Evolutionary conservation across 30 jellyfish, hydroid and myxozoan species (phyloP), one percentile per base, ranked within the genome.

Genomic region (Chrysaora quinquecirrha): DNA sequence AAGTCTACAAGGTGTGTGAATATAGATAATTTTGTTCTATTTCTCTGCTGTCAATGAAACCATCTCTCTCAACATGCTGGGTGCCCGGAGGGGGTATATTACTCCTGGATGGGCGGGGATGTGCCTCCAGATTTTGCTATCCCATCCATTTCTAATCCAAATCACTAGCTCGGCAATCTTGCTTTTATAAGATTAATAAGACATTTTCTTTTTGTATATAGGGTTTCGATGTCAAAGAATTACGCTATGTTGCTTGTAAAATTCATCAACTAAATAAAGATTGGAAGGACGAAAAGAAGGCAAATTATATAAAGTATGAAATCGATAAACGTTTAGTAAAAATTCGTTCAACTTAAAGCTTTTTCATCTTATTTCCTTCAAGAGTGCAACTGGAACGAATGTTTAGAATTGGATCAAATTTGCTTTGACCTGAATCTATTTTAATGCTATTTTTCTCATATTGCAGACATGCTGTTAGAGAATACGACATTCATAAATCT

Each of bases 261-360:
- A 89, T 95, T 71, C 99, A 95, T 69, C 99, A 95, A 68, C 85
- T 95, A 23, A 95, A 95, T 58, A 89, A 89, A 64, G 97, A 95
- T 34, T 95, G 99, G 99, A 95, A 89, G 56, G 99, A 95, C 50
- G 99, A 89, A 71, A 95, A 95, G 87, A 95, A 95, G 75, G 97
- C 97, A 1, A 95, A 95, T 63, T 95, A 89, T 61, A 90, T 95
- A 70, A 95, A 90, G 99, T 95, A 89, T 46, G 96, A 0, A 27
- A 1, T 72, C 27, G 2, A 19, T 32, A 14, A 46, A 19, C 33
- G 77, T 71, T 71, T 10, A 14, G 62, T 48, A 48, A 11, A n/a
- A 48, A 11, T 48, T 11, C 62, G 62, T n/a, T 12, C 62, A 11
- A 48, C n/a, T 48, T 48, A 11, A 48, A 11, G 62, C n/a, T 48